Conservation (phyloP, 2,797 vertebrate species). For the Apodemus agrarius region DNA sequence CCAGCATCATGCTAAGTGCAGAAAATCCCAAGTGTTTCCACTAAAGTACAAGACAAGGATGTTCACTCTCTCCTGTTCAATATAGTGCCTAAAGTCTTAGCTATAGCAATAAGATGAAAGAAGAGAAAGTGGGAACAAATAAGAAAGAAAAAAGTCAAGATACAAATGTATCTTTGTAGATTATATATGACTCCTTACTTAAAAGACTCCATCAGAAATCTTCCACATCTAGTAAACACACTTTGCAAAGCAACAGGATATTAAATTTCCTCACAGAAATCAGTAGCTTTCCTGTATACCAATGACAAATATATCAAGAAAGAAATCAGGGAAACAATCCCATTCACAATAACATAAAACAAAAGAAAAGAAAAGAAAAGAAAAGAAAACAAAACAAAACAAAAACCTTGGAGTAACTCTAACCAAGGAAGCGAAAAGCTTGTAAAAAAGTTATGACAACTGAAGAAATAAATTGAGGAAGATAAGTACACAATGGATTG, state of each 20-base stretch:
- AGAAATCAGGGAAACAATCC: no score
- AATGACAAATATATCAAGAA: no score
- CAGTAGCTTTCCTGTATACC: not conserved
- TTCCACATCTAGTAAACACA: not conserved
- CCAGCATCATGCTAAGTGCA: not conserved
- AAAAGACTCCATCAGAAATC: not conserved
- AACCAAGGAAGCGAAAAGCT: no score
- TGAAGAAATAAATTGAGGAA: no score
- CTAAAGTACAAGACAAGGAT: not conserved
- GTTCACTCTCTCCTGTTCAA: not conserved
- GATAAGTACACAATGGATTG: no score
- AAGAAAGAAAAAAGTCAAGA: not conserved
- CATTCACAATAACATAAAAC: no score
- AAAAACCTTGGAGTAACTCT: no score
- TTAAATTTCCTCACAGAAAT: not conserved
- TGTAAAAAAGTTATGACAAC: no score
- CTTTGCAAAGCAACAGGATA: not conserved
- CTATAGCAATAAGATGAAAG: not conserved
- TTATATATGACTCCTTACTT: not conserved
- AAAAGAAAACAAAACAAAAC: no score
- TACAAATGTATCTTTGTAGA: not conserved
- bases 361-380: no score
- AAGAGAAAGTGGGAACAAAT: not conserved
- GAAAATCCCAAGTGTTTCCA: not conserved
- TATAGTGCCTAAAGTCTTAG: not conserved